Base-by-base conservation (phyloP, 2,797 vertebrate species). In the Lepilemur ruficaudatus region DNA sequence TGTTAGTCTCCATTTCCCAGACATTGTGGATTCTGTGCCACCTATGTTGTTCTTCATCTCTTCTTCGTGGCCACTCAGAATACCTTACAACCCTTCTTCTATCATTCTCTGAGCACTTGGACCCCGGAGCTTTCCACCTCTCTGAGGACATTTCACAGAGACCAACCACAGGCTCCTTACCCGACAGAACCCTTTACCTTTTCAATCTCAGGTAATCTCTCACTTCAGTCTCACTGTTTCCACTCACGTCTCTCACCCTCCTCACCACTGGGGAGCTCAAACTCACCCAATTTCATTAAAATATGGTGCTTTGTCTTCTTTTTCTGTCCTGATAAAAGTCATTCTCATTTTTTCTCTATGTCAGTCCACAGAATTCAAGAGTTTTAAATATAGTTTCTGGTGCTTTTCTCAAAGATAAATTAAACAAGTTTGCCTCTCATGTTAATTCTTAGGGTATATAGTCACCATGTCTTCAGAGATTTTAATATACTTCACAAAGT, bases 341-440 rank as follows among this genome's bases (percentile, higher is more conserved):
- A 73, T 92, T 73, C 25, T 17, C 67, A 30, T 20, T 80, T 5
- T 32, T 85, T 61, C 32, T 89, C 61, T 50, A 75, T 70, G 46
- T 73, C 41, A 55, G 13, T n/a, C 18, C 5, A 13, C 17, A 41
- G 41, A 83, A 88, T 73, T 69, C 28, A 95, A 91, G 32, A 52
- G 13, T 76, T 61, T 90, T 22, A 91, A 89, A 70, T 91, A 46
- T 14, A 63, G 25, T 82, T 46, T 91, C 32, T 55, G 59, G 5
- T 84, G 10, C 17, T 93, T 87, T 81, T 85, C 50, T 92, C 76
- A 95, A 69, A 87, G 65, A 79, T 73, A 82, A 96, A 87, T 73
- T 25, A 67, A 70, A 63, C 6, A 69, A n/a, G 7, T 48, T 89
- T 69, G 23, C 38, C 12, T 85, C n/a, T 80, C 25, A 57, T 55